A percentile compares a stretch with the other conserved stretches of the same genome.
Conservation (phyloP, 2,888 invertebrate species). For the Apamea sordens region DNA sequence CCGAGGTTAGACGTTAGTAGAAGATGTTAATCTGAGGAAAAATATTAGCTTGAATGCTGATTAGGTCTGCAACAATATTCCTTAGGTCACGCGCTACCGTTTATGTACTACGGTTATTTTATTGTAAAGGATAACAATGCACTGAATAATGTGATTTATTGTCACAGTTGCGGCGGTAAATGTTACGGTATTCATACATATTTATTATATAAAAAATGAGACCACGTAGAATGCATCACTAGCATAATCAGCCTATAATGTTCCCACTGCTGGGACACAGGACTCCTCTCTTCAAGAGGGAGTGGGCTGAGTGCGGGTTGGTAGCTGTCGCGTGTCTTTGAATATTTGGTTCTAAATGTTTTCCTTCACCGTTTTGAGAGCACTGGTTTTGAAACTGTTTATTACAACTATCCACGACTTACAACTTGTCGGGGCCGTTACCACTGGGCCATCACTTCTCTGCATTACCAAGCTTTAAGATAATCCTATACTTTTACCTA, state of each 20-base stretch:
- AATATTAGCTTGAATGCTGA: conserved; percentile 27
- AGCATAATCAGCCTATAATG: neutral
- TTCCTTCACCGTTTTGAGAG: neutral
- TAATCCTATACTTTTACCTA: neutral
- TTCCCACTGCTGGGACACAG: neutral
- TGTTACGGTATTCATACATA: neutral
- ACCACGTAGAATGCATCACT: neutral
- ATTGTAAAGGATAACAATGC: conserved; percentile 41
- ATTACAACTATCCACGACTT: neutral
- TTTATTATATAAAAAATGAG: neutral
- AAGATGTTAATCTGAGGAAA: conserved; percentile 39
- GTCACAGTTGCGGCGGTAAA: neutral
- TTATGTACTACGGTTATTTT: conserved; percentile 15
- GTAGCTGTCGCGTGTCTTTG: neutral
- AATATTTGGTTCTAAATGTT: neutral
- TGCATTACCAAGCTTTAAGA: neutral
- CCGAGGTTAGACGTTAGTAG: conserved; percentile 9
- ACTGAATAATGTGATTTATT: conserved; percentile 35
- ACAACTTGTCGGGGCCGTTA: too few relatives aligned
- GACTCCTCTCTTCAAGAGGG: neutral
- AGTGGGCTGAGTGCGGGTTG: neutral
- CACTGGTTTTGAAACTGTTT: neutral
- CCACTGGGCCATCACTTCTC: neutral
- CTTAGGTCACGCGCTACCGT: conserved; percentile 29
- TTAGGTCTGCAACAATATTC: conserved; percentile 12